Evolutionary conservation across 2,797 vertebrate genomes (phyloP).

Genomic region (Chloroceryle amazona): DNA sequence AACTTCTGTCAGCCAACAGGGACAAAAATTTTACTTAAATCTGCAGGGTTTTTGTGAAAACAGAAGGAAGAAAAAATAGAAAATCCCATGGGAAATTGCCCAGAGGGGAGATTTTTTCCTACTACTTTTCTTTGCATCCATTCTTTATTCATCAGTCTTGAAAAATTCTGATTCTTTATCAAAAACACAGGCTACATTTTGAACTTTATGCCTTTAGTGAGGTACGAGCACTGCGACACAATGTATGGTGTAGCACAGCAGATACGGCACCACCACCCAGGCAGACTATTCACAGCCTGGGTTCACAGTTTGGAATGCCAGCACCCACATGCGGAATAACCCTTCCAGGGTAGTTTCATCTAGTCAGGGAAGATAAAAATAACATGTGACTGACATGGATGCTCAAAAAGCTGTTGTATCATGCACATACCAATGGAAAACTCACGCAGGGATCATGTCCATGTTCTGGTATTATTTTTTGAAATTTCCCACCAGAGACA

Average conservation of each 20-base stretch:
- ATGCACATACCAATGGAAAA: accelerated
- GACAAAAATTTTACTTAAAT: neutral
- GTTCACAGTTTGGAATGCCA: neutral
- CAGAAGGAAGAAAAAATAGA: neutral
- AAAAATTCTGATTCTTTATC: neutral
- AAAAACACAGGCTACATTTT: neutral
- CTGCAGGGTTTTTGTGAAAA: neutral
- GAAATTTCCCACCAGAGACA: neutral
- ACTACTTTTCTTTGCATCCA: neutral
- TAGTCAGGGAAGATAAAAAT: neutral
- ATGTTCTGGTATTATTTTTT: neutral
- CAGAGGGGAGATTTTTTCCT: neutral
- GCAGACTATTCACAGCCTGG: neutral
- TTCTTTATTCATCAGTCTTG: neutral
- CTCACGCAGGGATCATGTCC: neutral
- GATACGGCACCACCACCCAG: accelerated
- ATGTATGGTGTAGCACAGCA: neutral
- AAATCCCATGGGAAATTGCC: neutral
- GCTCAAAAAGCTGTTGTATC: neutral
- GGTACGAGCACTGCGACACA: neutral
- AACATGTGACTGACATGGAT: neutral
- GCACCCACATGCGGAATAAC: neutral
- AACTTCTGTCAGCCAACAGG: neutral
- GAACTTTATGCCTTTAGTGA: neutral
- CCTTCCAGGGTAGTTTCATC: neutral